These are phyloP conservation scores for Melopsittacus undulatus DNA, from an alignment of 2,797 vertebrate species.

Conservation along the genomic window DNA sequence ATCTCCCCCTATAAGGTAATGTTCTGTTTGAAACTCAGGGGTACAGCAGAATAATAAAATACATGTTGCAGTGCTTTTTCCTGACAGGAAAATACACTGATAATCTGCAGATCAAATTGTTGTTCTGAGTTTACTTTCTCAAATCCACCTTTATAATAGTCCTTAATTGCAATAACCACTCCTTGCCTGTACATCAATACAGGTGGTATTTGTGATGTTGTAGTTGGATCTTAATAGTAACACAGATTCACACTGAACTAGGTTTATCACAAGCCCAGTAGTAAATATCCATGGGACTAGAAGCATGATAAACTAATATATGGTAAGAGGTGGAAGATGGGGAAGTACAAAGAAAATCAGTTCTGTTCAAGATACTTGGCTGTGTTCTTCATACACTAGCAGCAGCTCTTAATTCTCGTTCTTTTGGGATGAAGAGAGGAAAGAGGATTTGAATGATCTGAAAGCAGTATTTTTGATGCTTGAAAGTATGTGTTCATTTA, in stretches of 20 bases:
- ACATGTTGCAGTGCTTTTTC: neutral
- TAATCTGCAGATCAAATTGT: neutral
- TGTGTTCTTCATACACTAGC: neutral
- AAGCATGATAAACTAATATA: neutral
- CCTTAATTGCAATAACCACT: neutral
- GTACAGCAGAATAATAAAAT: neutral
- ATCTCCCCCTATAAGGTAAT: constrained; percentile 98
- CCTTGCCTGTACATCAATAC: neutral
- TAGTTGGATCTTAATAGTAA: neutral
- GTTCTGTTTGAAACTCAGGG: neutral
- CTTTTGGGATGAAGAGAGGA: neutral
- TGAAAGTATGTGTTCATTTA: neutral
- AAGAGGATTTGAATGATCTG: neutral
- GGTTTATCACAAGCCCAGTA: neutral
- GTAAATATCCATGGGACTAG: neutral
- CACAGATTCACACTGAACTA: neutral
- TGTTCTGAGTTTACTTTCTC: neutral
- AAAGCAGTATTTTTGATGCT: neutral
- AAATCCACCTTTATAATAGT: neutral
- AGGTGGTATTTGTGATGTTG: neutral
- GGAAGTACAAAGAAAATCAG: rapidly evolving
- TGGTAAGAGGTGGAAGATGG: neutral
- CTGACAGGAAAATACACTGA: neutral
- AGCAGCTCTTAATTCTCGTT: neutral
- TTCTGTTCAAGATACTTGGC: neutral